These are phyloP conservation scores for Drosophila chauvacae DNA, from an alignment of 1,140 invertebrate genomes.

Conservation along the genomic window DNA sequence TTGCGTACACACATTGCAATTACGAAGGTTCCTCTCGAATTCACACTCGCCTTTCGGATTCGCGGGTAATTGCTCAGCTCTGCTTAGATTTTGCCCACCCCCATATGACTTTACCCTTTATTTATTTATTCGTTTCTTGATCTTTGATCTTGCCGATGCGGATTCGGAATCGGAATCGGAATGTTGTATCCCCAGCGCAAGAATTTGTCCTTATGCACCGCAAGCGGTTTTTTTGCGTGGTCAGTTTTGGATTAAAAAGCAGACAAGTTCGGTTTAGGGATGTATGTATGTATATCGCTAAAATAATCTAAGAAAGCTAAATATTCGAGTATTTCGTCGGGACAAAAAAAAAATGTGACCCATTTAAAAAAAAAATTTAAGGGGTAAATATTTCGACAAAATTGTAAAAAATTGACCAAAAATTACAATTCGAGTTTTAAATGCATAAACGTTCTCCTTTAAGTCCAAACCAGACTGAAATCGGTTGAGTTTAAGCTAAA, in stretches of 20 bases:
- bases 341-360: no score
- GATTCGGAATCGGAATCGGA: constrained; percentile 12
- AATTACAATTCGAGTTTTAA: no score
- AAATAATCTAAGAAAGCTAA: no score
- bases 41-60: constrained; percentile 51
- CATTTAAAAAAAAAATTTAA: no score
- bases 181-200: constrained; percentile 8
- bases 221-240: neutral
- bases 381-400: no score
- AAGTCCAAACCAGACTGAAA: no score
- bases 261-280: neutral
- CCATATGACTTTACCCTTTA: neutral
- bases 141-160: constrained; percentile 44
- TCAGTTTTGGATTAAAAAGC: neutral
- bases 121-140: constrained; percentile 8
- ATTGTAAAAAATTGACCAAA: no score
- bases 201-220: constrained; percentile 1
- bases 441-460: no score
- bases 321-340: no score
- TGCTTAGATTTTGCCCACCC: constrained; percentile 18
- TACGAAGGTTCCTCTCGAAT: constrained; percentile 39
- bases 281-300: neutral
- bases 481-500: no score
- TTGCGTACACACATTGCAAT: constrained; percentile 41
- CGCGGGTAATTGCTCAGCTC: constrained; percentile 32